Evolutionary conservation across 2,113 vertebrate genomes (phyloP), one percentile per base, ranked within the genome.

Genomic region (Phaethon lepturus): DNA sequence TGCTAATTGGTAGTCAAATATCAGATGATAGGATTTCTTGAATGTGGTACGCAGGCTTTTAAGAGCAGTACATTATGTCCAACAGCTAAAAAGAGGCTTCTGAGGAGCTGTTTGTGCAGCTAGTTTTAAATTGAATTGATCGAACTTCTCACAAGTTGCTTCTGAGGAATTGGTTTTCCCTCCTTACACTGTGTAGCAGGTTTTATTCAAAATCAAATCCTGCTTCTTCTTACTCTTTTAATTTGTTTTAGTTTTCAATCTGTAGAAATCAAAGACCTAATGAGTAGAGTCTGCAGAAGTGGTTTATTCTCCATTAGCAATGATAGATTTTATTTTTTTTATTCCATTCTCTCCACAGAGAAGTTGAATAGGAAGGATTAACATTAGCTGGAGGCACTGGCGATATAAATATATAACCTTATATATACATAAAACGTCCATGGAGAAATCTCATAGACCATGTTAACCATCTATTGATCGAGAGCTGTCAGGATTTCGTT

Each of bases 261-360:
- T 45, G 56, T 75, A 68, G 69, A 93, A 95, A 90, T 94, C 80
- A 89, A 76, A 83, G 56, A 60, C 68, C 60, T 95, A 87, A 95
- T 91, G 77, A 96, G 47, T 35, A 76, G 84, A 93, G 59, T 78
- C 76, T 93, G 95, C 92, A 77, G 88, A 88, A 95, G 35, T 83
- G 72, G 91, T 94, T 93, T 86, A 77, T 93, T 92, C 84, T 95
- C 53, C 38, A 81, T 97, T 94, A 84, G 74, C 83, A 66, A 17
- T 47, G 93, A 95, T 91, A 75, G 93, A 93, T 97, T 94, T 85
- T 88, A 11, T 52, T 83, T 92, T 91, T 87, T 26, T 3, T 0
- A 0, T 6, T 9, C 7, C 0, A 0, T 82, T 90, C 55, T 82
- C 53, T 62, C 55, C 62, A 79, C 56, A 95, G 94, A 81, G 92